phyloP scores from a whole-genome alignment of 2,888 invertebrate genomes.

The Cataglyphis rosenhaueri region DNA sequence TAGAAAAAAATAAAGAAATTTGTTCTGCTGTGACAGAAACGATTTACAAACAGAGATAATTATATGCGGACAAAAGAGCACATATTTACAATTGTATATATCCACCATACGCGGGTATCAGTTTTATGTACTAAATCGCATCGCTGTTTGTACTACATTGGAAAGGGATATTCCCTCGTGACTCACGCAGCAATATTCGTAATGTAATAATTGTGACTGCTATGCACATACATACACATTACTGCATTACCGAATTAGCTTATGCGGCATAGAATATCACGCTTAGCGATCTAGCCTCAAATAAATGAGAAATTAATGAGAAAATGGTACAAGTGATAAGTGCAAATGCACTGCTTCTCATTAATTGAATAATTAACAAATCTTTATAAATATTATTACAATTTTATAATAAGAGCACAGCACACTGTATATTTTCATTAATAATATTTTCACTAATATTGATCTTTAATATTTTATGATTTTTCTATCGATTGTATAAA shows the following conservation, averaged over 20 bases:
- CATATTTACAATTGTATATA: slow-evolving; percentile 30
- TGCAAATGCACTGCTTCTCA: background rate
- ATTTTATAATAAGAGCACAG: background rate
- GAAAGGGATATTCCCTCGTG: slow-evolving; percentile 43
- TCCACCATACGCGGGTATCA: background rate
- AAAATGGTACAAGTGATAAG: background rate
- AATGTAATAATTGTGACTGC: slow-evolving; percentile 47
- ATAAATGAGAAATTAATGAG: background rate
- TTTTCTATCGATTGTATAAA: background rate
- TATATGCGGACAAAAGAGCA: slow-evolving; percentile 27
- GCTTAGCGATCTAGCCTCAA: background rate
- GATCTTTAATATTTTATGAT: background rate
- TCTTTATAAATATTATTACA: background rate
- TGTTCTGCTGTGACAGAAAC: background rate
- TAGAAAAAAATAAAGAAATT: background rate
- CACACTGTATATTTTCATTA: background rate
- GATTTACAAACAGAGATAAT: slow-evolving; percentile 30
- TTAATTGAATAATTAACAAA: background rate
- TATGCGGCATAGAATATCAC: slow-evolving; percentile 2
- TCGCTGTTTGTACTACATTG: slow-evolving; percentile 23
- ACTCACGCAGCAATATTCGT: slow-evolving; percentile 30
- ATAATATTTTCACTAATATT: background rate
- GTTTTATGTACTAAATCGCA: slow-evolving; percentile 48
- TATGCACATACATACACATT: background rate
- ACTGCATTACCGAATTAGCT: slow-evolving; percentile 16